These are phyloP conservation scores for Turritopsis rubra DNA, from an alignment of 30 jellyfish, hydroid and myxozoan species.

Conservation along the genomic window DNA sequence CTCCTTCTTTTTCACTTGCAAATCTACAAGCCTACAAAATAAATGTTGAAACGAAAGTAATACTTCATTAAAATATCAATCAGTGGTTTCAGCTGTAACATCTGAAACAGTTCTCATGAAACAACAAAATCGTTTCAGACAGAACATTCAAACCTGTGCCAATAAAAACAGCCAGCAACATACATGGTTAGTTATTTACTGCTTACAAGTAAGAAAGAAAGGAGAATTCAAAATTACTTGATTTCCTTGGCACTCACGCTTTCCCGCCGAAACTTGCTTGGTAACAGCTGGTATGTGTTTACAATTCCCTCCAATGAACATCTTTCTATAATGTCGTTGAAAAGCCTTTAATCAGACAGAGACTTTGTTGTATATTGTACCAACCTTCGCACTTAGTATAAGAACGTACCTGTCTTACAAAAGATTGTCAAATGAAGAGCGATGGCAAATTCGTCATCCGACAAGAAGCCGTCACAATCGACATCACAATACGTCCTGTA, in stretches of 20 bases:
- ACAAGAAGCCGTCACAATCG: background rate
- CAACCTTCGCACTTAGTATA: background rate
- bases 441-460: background rate
- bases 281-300: background rate
- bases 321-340: background rate
- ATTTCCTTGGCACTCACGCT: background rate
- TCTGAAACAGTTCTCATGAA: background rate
- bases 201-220: background rate
- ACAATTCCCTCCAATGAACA: background rate
- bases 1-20: background rate
- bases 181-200: too few relatives aligned
- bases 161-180: background rate
- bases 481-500: constrained; percentile 4
- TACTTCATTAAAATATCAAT: background rate
- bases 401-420: background rate
- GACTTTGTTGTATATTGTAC: background rate
- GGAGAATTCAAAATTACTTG: background rate
- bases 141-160: too few relatives aligned
- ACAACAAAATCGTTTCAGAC: background rate
- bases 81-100: background rate
- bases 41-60: background rate
- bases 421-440: background rate
- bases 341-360: background rate
- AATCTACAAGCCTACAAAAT: background rate
- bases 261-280: background rate